phyloP scores from a whole-genome alignment of 1,140 invertebrate genomes.

The Dermatophagoides farinae region DNA sequence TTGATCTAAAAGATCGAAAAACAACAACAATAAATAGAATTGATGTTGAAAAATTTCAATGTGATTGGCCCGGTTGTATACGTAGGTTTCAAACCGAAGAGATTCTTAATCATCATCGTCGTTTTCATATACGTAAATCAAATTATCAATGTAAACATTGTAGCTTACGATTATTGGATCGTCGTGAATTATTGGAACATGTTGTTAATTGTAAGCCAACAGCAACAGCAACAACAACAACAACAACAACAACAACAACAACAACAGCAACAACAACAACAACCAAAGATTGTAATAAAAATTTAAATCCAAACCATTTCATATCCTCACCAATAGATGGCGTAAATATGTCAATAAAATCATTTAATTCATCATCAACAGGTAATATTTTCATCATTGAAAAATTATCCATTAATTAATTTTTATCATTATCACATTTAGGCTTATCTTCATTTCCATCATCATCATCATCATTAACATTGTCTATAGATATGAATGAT shows the following conservation, averaged over 20 bases:
- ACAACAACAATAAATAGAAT: too few species aligned
- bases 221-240: neutral
- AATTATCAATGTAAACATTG: conserved; percentile 10
- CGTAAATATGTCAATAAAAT: too few species aligned
- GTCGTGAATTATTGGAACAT: conserved; percentile 7
- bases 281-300: neutral
- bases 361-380: neutral
- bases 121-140: conserved; percentile 10
- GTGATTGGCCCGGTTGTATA: conserved; percentile 10
- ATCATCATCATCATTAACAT: too few species aligned
- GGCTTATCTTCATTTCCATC: neutral
- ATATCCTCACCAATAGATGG: neutral
- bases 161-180: conserved; percentile 5
- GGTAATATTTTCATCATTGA: neutral
- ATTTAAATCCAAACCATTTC: neutral
- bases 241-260: neutral
- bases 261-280: neutral
- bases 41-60: neutral
- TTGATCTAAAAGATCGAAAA: too few species aligned
- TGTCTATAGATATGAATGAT: too few species aligned
- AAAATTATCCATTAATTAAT: neutral
- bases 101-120: conserved; percentile 1
- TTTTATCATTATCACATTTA: neutral
- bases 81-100: neutral
- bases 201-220: neutral